These are phyloP conservation scores for Brachypalpus laphriformis DNA, from an alignment of 2,888 invertebrate species.

Conservation along the genomic window DNA sequence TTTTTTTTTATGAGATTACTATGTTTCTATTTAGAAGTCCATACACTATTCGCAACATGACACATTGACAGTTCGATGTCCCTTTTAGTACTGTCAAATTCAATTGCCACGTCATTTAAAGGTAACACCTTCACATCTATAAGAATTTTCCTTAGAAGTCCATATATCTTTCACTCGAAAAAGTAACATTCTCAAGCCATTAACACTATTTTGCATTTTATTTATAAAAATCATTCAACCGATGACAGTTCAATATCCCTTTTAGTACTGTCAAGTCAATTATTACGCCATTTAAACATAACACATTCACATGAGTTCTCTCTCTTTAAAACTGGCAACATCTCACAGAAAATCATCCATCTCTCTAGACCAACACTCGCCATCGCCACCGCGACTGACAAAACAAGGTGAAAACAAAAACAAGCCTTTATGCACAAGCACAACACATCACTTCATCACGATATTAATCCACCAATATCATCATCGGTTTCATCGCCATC, in stretches of 20 bases:
- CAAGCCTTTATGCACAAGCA: constrained; percentile 38
- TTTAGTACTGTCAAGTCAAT: constrained; percentile 13
- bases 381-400: constrained; percentile 47
- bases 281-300: background rate
- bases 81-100: constrained; percentile 9
- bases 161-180: too few species aligned
- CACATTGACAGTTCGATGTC: constrained; percentile 9
- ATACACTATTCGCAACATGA: too few species aligned
- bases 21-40: too few species aligned
- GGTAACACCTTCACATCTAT: constrained; percentile 2
- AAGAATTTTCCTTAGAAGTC: too few species aligned
- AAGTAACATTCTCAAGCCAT: too few species aligned
- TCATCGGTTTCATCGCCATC: constrained; percentile 63
- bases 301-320: constrained; percentile 7
- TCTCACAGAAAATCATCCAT: constrained; percentile 24
- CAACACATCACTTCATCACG: constrained; percentile 39
- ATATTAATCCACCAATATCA: constrained; percentile 71
- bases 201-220: too few species aligned
- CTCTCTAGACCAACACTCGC: background rate
- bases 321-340: constrained; percentile 40
- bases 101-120: background rate
- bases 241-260: constrained; percentile 3
- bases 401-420: constrained; percentile 65
- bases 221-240: background rate
- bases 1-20: too few species aligned